phyloP scores from a whole-genome alignment of 2,797 vertebrate species.

The Microctenopoma lineatum region DNA sequence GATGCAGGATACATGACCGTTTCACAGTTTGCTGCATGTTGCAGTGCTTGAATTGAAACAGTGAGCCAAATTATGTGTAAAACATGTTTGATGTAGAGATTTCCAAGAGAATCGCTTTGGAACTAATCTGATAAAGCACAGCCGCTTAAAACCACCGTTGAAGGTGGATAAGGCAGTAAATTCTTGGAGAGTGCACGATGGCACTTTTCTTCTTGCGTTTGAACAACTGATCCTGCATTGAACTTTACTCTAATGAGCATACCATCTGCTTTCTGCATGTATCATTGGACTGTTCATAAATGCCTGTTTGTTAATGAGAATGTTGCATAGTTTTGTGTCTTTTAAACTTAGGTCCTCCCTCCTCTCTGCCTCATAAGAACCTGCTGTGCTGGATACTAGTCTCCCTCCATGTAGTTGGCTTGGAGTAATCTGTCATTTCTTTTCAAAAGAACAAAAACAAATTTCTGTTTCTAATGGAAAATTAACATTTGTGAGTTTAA shows the following conservation, averaged over 20 bases:
- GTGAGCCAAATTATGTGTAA: background rate
- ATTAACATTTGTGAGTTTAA: conserved; percentile 92
- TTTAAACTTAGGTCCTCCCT: conserved; percentile 95
- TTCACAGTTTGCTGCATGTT: conserved; percentile 22
- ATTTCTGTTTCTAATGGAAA: conserved; percentile 88
- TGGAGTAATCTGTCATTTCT: conserved; percentile 91
- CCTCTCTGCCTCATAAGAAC: conserved; percentile 96
- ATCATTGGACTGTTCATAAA: conserved; percentile 99
- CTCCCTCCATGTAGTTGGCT: conserved; percentile 97
- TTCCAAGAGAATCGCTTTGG: conserved; percentile 16
- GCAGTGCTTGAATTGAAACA: conserved; percentile 36
- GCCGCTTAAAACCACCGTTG: conserved; percentile 31
- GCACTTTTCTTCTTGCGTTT: conserved; percentile 40
- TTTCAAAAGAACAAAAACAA: conserved; percentile 67
- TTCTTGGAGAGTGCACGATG: conserved; percentile 13
- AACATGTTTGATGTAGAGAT: background rate
- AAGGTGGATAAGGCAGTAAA: conserved; percentile 32
- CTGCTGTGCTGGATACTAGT: conserved; percentile 97
- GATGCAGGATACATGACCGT: conserved; percentile 91
- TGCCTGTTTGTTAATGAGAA: conserved; percentile 99
- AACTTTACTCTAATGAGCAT: conserved; percentile 91
- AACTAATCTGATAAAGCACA: conserved; percentile 27
- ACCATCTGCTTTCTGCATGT: conserved; percentile 99
- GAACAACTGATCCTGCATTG: conserved; percentile 92
- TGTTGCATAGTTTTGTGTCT: conserved; percentile 98